Percentiles rank a stretch among this genome's conserved stretches.
These are phyloP conservation scores for Leptopterna dolabrata DNA, from an alignment of 2,888 invertebrate genomes.

Conservation along the genomic window DNA sequence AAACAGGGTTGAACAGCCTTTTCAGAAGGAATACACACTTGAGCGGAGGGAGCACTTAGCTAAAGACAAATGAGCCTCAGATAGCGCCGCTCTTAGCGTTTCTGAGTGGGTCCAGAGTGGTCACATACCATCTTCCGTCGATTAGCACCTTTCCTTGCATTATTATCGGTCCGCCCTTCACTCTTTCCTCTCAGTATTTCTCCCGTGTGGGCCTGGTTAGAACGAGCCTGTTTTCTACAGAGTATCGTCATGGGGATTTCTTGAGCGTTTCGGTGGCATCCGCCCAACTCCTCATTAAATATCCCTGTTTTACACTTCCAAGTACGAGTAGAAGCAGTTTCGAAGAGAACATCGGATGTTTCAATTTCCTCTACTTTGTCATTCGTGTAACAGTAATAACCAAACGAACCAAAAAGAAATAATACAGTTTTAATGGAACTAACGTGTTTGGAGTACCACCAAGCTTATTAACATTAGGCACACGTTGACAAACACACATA, in stretches of 20 bases:
- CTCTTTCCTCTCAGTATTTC: neutral
- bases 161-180: neutral
- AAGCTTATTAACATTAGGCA: too few species aligned
- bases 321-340: neutral
- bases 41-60: neutral
- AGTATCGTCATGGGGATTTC: neutral
- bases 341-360: neutral
- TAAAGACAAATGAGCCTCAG: neutral
- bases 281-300: neutral
- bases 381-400: too few species aligned
- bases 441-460: too few species aligned
- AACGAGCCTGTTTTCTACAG: neutral
- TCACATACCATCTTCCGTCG: neutral
- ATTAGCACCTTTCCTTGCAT: slow-evolving; percentile 2
- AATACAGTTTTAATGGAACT: too few species aligned
- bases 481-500: too few species aligned
- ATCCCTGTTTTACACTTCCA: too few species aligned
- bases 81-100: neutral
- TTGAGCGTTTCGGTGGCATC: neutral
- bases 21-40: neutral
- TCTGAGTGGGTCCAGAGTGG: neutral
- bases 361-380: too few species aligned
- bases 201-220: neutral
- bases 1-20: slow-evolving; percentile 11
- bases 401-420: too few species aligned